A percentile compares a stretch with the other conserved stretches of the same genome.
Evolutionary conservation across 2,888 invertebrate species (phyloP).

Genomic region (Odontomyia ornata): DNA sequence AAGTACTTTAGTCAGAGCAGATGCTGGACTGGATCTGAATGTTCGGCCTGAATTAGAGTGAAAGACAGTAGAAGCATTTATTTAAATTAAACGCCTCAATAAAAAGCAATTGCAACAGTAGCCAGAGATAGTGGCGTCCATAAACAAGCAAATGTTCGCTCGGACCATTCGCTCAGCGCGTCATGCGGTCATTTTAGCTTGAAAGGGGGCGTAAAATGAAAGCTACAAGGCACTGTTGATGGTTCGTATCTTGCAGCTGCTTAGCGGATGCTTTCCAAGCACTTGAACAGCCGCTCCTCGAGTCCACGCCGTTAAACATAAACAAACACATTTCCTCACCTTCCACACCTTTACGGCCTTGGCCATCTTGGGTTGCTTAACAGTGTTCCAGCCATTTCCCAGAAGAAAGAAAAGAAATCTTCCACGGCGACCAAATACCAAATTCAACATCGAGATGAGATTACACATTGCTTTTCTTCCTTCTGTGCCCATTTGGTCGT

Average conservation of each 20-base stretch:
- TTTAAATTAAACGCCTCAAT: not conserved
- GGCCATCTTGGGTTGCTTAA: not conserved
- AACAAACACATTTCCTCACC: not conserved
- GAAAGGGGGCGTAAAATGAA: slow-evolving; percentile 28
- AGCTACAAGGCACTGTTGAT: not conserved
- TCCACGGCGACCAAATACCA: not conserved
- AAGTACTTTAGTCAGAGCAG: not conserved
- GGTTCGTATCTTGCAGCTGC: not conserved
- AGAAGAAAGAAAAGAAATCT: not conserved
- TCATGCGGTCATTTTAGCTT: not conserved
- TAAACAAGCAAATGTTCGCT: no score
- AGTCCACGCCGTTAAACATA: not conserved
- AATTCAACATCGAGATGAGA: not conserved
- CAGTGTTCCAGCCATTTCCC: not conserved
- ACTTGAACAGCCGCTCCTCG: not conserved
- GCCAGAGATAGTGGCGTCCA: no score
- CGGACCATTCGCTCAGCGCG: no score
- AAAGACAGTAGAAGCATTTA: not conserved
- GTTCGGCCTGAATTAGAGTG: not conserved
- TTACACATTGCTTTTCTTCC: not conserved
- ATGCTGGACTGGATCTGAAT: no score
- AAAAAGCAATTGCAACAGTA: not conserved
- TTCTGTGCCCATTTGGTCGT: not conserved
- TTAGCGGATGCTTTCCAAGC: not conserved
- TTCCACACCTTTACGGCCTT: not conserved